Evolutionary conservation across 2,888 invertebrate species (phyloP).

Genomic region (Rosalia funebris): DNA sequence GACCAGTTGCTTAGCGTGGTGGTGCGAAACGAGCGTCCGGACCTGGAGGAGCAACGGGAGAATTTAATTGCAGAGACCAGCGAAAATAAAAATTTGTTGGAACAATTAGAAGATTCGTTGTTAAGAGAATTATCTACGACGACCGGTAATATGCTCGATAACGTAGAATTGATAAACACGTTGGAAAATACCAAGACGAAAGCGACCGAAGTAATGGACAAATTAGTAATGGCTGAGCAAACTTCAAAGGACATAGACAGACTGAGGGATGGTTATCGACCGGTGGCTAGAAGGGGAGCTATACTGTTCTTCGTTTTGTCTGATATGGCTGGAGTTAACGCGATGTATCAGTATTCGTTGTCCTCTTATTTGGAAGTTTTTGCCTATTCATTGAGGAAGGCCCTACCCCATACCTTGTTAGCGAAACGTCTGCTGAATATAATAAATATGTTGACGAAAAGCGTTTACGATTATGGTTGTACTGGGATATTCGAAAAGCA

Average conservation of each 20-base stretch:
- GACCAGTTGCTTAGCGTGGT: constrained; percentile 91
- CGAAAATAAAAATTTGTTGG: constrained; percentile 84
- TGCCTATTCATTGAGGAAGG: constrained; percentile 80
- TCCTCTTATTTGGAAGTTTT: constrained; percentile 88
- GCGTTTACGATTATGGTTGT: constrained; percentile 91
- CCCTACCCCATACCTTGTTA: constrained; percentile 83
- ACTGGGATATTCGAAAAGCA: constrained; percentile 92
- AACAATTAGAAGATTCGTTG: constrained; percentile 86
- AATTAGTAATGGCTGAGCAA: constrained; percentile 78
- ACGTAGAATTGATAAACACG: constrained; percentile 84
- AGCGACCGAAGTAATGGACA: constrained; percentile 83
- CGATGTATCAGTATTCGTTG: constrained; percentile 94
- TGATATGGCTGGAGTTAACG: constrained; percentile 88
- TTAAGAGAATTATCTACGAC: constrained; percentile 86
- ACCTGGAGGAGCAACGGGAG: constrained; percentile 89
- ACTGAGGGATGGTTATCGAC: constrained; percentile 84
- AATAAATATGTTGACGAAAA: constrained; percentile 84
- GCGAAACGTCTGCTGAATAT: constrained; percentile 81
- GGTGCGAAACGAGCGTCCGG: constrained; percentile 85
- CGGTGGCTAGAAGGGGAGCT: constrained; percentile 87
- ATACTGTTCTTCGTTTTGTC: constrained; percentile 90
- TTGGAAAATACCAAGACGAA: constrained; percentile 90
- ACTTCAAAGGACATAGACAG: constrained; percentile 86
- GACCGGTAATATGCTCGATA: constrained; percentile 93
- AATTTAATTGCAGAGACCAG: constrained; percentile 84